Percentiles rank a stretch among this genome's conserved stretches.
Evolutionary conservation across 1,140 invertebrate genomes (phyloP).

Genomic region (Bombus superbus): DNA sequence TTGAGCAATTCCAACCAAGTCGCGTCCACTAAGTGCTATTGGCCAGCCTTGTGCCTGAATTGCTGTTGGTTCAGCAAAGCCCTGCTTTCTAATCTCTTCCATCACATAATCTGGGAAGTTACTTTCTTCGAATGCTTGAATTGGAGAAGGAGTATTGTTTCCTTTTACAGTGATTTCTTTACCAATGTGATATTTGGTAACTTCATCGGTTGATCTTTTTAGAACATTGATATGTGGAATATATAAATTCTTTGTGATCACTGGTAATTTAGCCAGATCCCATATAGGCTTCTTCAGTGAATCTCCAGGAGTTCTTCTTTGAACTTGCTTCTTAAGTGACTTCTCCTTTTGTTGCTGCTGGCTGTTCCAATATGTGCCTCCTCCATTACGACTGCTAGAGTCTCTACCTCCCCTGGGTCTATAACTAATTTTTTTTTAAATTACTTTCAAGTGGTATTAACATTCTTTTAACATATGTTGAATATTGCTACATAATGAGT

Average conservation of each 20-base stretch:
- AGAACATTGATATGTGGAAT: conserved; percentile 91
- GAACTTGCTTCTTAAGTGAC: conserved; percentile 73
- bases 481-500: neutral
- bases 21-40: conserved; percentile 94
- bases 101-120: conserved; percentile 93
- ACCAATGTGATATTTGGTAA: conserved; percentile 87
- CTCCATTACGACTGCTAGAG: conserved; percentile 76
- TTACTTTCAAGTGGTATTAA: neutral
- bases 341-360: conserved; percentile 79
- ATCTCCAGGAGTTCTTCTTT: conserved; percentile 89
- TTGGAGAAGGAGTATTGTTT: conserved; percentile 91
- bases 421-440: conserved; percentile 57
- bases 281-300: conserved; percentile 92
- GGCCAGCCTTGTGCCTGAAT: conserved; percentile 96
- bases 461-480: neutral
- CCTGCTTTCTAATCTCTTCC: conserved; percentile 91
- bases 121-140: conserved; percentile 94
- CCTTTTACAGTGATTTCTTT: conserved; percentile 95
- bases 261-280: conserved; percentile 89
- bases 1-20: conserved; percentile 97
- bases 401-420: conserved; percentile 79
- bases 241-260: conserved; percentile 97
- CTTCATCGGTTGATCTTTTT: conserved; percentile 88
- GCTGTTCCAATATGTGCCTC: conserved; percentile 80
- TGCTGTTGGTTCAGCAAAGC: conserved; percentile 92